Conservation (phyloP, 1,140 invertebrate genomes). For the Drosophila cardini region DNA sequence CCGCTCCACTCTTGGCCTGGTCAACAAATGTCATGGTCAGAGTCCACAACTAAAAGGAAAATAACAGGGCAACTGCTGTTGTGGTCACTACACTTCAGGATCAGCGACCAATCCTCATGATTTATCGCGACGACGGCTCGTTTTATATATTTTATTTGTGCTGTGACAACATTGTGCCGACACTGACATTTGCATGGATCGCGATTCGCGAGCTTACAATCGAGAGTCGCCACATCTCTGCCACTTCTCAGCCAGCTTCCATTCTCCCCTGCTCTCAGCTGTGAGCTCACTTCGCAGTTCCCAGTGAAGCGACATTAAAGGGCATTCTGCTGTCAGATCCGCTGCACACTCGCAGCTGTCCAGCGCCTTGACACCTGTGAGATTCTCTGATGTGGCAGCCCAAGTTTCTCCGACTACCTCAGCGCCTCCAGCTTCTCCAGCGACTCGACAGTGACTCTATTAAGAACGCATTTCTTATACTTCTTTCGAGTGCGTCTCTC, state of each 20-base stretch:
- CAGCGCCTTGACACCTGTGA: conserved; percentile 71
- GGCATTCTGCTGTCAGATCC: conserved; percentile 76
- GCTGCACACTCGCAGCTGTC: conserved; percentile 59
- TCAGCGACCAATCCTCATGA: conserved; percentile 57
- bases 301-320: conserved; percentile 69
- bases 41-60: background rate
- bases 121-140: conserved; percentile 72
- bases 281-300: conserved; percentile 10
- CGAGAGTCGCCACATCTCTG: conserved; percentile 7
- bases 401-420: background rate
- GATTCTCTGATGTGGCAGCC: conserved; percentile 40
- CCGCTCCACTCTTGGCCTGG: background rate
- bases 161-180: conserved; percentile 62
- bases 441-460: conserved; percentile 27
- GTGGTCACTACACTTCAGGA: background rate
- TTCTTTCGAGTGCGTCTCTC: background rate
- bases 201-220: conserved; percentile 32
- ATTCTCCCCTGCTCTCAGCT: conserved; percentile 7
- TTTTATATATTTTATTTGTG: conserved; percentile 81
- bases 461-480: conserved; percentile 3
- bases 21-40: conserved; percentile 6
- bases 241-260: too few species aligned
- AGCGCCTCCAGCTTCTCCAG: background rate
- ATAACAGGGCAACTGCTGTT: background rate
- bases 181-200: conserved; percentile 77